A percentile compares a stretch with the other conserved stretches of the same genome.
These are phyloP conservation scores for Kryphioiulus occultus DNA, from an alignment of 2,888 invertebrate genomes.

Conservation along the genomic window DNA sequence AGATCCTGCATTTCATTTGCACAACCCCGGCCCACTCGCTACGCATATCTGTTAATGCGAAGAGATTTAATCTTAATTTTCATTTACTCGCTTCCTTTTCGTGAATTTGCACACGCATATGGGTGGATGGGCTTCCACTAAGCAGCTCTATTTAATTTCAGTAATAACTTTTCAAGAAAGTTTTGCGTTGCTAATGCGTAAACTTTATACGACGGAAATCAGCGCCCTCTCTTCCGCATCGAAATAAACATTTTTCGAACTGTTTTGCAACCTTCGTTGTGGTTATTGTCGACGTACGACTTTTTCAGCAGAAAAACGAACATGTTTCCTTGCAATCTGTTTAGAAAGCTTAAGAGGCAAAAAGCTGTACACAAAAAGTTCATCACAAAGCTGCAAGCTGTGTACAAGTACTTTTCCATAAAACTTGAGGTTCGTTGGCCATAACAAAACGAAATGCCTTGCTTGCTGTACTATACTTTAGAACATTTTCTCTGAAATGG, in stretches of 20 bases:
- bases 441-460: background rate
- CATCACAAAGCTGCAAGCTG: background rate
- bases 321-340: background rate
- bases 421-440: background rate
- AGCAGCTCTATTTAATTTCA: slow-evolving; percentile 5
- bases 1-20: slow-evolving; percentile 9
- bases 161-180: background rate
- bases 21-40: background rate
- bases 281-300: background rate
- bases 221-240: background rate
- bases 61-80: slow-evolving; percentile 18
- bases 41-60: background rate
- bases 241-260: background rate
- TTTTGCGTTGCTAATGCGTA: background rate
- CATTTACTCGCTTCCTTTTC: slow-evolving; percentile 20
- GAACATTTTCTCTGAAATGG: too few relatives aligned
- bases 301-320: background rate
- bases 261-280: too few relatives aligned
- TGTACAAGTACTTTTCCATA: background rate
- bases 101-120: background rate
- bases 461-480: too few relatives aligned
- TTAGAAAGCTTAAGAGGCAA: background rate
- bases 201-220: background rate
- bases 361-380: background rate
- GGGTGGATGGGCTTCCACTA: background rate